Evolutionary conservation across 2,113 vertebrate genomes (phyloP).

Genomic region (Saguinus midas): DNA sequence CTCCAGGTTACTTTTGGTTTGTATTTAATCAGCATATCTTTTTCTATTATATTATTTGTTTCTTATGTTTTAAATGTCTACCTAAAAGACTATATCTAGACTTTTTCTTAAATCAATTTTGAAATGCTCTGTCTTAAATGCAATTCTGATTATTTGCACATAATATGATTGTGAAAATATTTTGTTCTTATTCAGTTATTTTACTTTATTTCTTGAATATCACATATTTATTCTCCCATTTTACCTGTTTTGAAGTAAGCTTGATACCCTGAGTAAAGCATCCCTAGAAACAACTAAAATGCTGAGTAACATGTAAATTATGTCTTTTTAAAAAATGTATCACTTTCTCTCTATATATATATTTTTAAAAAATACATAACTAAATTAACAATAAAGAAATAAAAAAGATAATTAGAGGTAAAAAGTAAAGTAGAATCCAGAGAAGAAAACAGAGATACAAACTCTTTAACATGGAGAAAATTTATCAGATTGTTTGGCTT

Average conservation of each 20-base stretch:
- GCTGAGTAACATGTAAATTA: not conserved
- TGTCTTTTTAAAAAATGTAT: not conserved
- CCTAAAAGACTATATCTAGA: not conserved
- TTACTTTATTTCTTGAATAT: not conserved
- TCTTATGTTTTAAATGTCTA: not conserved
- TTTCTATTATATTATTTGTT: not conserved
- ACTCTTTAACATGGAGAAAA: not conserved
- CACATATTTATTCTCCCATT: not conserved
- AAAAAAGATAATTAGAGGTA: not conserved
- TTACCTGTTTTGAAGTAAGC: not conserved
- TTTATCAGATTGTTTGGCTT: not conserved
- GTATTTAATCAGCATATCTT: not conserved
- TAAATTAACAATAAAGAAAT: not conserved
- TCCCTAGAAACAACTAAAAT: not conserved
- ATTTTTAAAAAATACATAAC: not conserved
- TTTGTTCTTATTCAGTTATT: not conserved
- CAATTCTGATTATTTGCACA: not conserved
- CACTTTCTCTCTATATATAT: not conserved
- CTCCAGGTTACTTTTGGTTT: not conserved
- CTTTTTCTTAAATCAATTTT: not conserved
- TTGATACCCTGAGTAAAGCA: not conserved
- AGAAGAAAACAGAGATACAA: not conserved
- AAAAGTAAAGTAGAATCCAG: not conserved
- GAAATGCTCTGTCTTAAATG: not conserved
- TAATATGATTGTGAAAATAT: not conserved